Conservation (phyloP, 2,888 invertebrate species). For the Thyatira batis region DNA sequence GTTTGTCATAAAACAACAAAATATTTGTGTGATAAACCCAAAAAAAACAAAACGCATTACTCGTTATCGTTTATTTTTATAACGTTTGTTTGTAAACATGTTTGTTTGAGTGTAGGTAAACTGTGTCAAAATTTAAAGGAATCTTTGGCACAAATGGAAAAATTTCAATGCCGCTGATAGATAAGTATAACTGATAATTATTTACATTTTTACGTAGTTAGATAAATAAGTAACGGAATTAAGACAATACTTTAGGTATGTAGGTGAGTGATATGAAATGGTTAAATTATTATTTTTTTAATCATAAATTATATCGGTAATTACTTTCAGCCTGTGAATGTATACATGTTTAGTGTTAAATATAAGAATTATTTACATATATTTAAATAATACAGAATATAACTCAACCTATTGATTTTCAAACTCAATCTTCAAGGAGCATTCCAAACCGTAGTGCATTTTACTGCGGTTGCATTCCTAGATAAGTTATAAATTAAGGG, state of each 20-base stretch:
- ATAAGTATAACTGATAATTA: background rate
- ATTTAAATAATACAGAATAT: too few species aligned
- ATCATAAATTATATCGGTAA: background rate
- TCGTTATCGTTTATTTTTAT: constrained; percentile 11
- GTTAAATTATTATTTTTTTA: background rate
- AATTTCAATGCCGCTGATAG: constrained; percentile 33
- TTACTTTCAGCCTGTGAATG: too few species aligned
- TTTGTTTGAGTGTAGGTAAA: background rate
- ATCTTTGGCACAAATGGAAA: constrained; percentile 13
- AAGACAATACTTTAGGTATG: too few species aligned
- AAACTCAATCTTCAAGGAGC: too few species aligned
- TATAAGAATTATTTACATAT: too few species aligned
- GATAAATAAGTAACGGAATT: background rate
- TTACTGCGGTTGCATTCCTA: too few species aligned
- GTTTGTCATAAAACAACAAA: background rate
- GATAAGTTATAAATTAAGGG: too few species aligned
- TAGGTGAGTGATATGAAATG: too few species aligned
- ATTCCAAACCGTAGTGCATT: too few species aligned
- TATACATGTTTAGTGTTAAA: too few species aligned
- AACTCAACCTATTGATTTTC: too few species aligned
- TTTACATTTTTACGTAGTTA: constrained; percentile 2
- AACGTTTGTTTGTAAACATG: constrained; percentile 8
- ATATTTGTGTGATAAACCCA: background rate
- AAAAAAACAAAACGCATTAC: background rate
- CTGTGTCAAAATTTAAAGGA: background rate